Evolutionary conservation across 2,797 vertebrate genomes (phyloP).

Genomic region (Rhabdomys pumilio): DNA sequence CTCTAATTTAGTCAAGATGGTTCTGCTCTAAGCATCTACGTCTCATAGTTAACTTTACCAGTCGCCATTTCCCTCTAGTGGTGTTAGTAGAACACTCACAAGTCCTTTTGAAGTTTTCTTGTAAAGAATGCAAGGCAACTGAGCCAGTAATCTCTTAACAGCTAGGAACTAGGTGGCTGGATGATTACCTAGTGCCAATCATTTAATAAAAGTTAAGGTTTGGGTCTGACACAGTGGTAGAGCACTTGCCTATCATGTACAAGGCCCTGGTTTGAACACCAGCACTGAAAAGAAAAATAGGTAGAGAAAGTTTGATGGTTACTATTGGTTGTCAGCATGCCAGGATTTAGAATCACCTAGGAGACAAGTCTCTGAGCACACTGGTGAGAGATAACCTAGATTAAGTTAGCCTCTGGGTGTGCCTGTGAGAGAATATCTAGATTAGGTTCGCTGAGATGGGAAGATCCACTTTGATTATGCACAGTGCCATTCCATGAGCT

Average conservation of each 20-base stretch:
- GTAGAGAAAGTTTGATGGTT: not conserved
- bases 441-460: not conserved
- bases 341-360: not conserved
- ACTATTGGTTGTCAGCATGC: not conserved
- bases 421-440: not conserved
- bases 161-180: not conserved
- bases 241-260: not conserved
- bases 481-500: not conserved
- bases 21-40: not conserved
- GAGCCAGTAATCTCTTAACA: not conserved
- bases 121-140: not conserved
- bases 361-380: not conserved
- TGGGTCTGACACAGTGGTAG: not conserved
- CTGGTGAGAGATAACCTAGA: not conserved
- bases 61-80: not conserved
- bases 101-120: not conserved
- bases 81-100: not conserved
- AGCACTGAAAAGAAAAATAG: not conserved
- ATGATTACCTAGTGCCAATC: not conserved
- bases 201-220: not conserved
- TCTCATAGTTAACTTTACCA: conserved; percentile 53
- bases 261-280: not conserved
- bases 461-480: not conserved
- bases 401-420: not conserved
- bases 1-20: conserved; percentile 10